These are phyloP conservation scores for Neolamprologus falcicula DNA, from an alignment of 2,113 vertebrate genomes.

Conservation along the genomic window DNA sequence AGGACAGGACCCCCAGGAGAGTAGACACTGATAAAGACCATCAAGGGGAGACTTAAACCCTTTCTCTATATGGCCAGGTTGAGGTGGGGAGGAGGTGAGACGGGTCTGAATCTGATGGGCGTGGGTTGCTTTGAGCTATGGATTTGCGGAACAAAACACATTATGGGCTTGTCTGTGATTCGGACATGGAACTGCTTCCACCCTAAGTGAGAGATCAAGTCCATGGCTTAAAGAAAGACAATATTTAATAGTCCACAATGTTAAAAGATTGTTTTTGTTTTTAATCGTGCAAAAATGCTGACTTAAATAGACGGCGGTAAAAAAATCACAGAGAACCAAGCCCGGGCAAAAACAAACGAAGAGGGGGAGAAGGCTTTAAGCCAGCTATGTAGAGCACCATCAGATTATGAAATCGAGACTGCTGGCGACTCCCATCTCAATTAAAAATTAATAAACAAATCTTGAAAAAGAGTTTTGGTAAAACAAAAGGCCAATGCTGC, in stretches of 20 bases:
- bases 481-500: background rate
- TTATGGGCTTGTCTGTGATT: background rate
- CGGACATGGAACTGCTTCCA: background rate
- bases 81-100: background rate
- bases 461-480: background rate
- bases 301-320: background rate
- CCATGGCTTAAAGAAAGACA: background rate
- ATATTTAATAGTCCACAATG: background rate
- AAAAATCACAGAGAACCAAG: background rate
- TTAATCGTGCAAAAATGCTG: background rate
- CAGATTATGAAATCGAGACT: background rate
- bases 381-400: background rate
- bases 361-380: background rate
- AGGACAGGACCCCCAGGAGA: background rate
- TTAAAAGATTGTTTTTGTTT: background rate
- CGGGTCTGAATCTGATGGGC: accelerated
- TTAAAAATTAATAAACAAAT: background rate
- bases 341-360: background rate
- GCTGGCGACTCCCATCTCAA: background rate
- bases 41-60: background rate
- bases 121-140: background rate
- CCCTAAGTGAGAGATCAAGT: background rate
- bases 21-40: background rate
- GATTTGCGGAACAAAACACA: background rate
- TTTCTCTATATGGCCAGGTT: background rate